Conservation (phyloP, 2,888 invertebrate genomes). For the Synanthedon tipuliformis region DNA sequence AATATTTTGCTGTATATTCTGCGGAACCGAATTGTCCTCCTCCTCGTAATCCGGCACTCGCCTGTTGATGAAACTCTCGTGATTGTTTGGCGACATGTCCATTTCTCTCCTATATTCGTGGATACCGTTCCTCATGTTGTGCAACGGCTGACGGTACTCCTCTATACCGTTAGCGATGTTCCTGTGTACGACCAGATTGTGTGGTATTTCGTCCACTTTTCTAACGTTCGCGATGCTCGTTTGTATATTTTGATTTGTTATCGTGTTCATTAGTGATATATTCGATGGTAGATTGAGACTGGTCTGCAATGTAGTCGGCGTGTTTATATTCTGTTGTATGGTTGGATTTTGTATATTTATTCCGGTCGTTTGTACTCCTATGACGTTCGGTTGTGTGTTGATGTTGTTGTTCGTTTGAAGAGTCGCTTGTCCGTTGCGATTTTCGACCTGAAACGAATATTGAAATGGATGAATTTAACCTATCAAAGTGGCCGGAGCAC, state of each 20-base stretch:
- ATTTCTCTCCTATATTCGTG: conserved; percentile 47
- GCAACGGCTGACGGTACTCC: conserved; percentile 27
- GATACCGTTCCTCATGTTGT: conserved; percentile 45
- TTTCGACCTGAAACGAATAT: conserved; percentile 38
- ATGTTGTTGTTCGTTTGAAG: conserved; percentile 32
- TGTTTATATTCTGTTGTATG: conserved; percentile 24
- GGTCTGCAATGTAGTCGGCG: conserved; percentile 36
- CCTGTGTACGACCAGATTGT: conserved; percentile 49
- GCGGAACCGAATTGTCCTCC: conserved; percentile 39
- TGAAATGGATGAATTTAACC: too few species aligned
- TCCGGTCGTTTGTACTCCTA: conserved; percentile 39
- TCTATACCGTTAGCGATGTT: conserved; percentile 47
- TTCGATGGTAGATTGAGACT: conserved; percentile 39
- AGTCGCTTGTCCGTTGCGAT: conserved; percentile 45
- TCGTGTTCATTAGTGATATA: conserved; percentile 38
- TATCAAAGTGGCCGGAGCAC: too few species aligned
- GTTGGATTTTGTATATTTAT: conserved; percentile 26
- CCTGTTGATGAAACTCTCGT: conserved; percentile 50
- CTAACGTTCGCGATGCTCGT: conserved; percentile 38
- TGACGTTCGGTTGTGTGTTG: conserved; percentile 33
- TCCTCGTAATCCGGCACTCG: conserved; percentile 57
- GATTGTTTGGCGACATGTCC: conserved; percentile 39
- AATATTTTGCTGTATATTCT: conserved; percentile 31
- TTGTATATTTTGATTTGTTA: conserved; percentile 26
- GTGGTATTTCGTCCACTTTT: conserved; percentile 40